Base-by-base conservation (phyloP, 2,113 vertebrate genomes). In the Vidua chalybeata region DNA sequence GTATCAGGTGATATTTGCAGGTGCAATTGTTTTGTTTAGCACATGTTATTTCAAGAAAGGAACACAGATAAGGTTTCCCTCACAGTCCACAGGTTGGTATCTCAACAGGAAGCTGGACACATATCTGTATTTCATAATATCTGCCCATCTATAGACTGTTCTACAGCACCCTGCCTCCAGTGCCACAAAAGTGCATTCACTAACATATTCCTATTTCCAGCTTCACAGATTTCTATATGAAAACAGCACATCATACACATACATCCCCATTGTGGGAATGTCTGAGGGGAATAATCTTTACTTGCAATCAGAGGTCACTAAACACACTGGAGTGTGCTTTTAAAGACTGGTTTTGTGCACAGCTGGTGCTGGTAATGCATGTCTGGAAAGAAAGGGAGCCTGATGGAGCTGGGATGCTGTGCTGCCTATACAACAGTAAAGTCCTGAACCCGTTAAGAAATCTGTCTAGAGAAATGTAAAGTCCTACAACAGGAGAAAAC, bases 21-120 rank as follows among this genome's bases (percentile, higher is more conserved):
- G 96, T 95, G 84, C 72, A 86, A 84, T 84, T 93, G 91, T 93
- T 97, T 92, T 94, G 76, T 93, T 94, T 84, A 92, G 48, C 16
- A 92, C 88, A 80, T 55, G n/a, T 8, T 93, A 6, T 89, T 95
- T 93, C 89, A 92, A 80, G 64, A 80, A 85, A 81, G 23, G 8
- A 30, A 90, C 63, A 62, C 20, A 80, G 26, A 46, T 78, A 43
- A 59, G 61, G 68, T 71, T 90, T 81, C 35, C 22, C 8, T 90
- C 52, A 39, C 33, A 74, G 43, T 55, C 39, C 64, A 55, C 35
- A 59, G n/a, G 74, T 20, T 66, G 18, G 3, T 48, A 16, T 67
- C 45, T 67, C 48, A 69, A 12, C 0, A 63, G 39, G 3, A 19
- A 92, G n/a, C 51, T 67, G 61, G 35, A 45, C 1, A 1, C 27